These are phyloP conservation scores for Pempheris klunzingeri DNA, from an alignment of 2,797 vertebrate species.

Conservation along the genomic window DNA sequence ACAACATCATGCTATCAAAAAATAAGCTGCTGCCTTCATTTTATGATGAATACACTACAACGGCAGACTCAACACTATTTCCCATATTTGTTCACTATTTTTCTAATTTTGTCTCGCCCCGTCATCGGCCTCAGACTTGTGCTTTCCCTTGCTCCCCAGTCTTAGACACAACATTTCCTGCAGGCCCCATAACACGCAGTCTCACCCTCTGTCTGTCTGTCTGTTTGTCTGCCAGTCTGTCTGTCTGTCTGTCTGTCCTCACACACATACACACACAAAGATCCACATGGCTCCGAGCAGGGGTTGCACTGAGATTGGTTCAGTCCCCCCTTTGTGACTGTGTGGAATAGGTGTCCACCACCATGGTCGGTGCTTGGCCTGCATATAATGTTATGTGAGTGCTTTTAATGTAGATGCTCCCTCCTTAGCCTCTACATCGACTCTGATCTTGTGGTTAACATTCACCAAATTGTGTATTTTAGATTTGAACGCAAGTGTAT, in stretches of 20 bases:
- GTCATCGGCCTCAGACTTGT: conserved; percentile 19
- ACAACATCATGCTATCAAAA: conserved; percentile 22
- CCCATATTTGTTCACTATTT: neutral
- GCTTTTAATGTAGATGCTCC: conserved; percentile 2
- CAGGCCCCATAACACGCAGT: conserved; percentile 50
- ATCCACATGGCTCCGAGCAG: conserved; percentile 42
- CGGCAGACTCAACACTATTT: conserved; percentile 10
- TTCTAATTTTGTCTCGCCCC: conserved; percentile 26
- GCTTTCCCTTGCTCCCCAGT: conserved; percentile 35
- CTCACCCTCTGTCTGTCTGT: neutral
- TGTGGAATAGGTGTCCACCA: conserved; percentile 61
- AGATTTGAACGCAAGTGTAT: neutral
- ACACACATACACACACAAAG: conserved; percentile 23
- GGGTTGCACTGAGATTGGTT: conserved; percentile 60
- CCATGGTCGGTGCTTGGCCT: conserved; percentile 58
- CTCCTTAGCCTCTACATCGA: conserved; percentile 69
- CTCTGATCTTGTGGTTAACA: conserved; percentile 55
- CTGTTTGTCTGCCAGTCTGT: no score
- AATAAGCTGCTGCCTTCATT: conserved; percentile 29
- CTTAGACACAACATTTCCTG: conserved; percentile 69
- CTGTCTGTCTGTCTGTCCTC: conserved; percentile 11
- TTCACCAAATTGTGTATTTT: conserved; percentile 19
- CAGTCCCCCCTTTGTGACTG: conserved; percentile 60
- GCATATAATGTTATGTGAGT: conserved; percentile 36
- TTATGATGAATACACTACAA: conserved; percentile 13